Percentiles rank a stretch among this genome's conserved stretches.
phyloP scores from a whole-genome alignment of 2,113 vertebrate genomes.

The Nicator chloris region DNA sequence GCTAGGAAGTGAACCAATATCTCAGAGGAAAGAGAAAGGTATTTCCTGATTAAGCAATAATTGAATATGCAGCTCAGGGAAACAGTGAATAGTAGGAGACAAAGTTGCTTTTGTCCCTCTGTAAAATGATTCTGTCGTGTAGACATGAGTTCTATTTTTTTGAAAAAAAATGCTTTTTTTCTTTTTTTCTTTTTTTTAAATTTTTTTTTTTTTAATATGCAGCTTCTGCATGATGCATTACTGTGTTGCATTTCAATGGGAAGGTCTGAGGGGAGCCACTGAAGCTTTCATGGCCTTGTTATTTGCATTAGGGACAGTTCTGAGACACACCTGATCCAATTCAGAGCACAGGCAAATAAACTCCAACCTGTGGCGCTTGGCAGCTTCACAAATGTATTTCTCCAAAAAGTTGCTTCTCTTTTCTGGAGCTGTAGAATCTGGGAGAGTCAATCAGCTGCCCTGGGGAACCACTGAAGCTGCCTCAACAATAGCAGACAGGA shows the following conservation, averaged over 20 bases:
- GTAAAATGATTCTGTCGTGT: background rate
- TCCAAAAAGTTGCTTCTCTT: background rate
- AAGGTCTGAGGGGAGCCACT: background rate
- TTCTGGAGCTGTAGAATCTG: background rate
- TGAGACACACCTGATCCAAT: background rate
- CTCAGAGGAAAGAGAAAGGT: background rate
- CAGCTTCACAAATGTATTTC: background rate
- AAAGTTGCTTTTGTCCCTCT: background rate
- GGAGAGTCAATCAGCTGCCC: background rate
- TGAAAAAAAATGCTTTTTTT: background rate
- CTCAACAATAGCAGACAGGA: background rate
- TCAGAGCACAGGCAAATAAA: background rate
- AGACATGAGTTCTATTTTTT: background rate
- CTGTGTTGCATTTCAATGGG: background rate
- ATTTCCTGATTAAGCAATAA: background rate
- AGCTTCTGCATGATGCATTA: background rate
- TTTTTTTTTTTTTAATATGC: background rate
- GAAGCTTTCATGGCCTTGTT: background rate
- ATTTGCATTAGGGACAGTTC: background rate
- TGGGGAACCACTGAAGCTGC: background rate
- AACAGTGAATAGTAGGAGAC: background rate
- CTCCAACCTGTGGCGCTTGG: background rate
- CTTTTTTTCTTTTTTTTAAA: too few relatives aligned
- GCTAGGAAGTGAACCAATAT: background rate
- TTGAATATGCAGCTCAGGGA: background rate